Conservation (phyloP, 2,113 vertebrate genomes). For the Hoplias malabaricus region DNA sequence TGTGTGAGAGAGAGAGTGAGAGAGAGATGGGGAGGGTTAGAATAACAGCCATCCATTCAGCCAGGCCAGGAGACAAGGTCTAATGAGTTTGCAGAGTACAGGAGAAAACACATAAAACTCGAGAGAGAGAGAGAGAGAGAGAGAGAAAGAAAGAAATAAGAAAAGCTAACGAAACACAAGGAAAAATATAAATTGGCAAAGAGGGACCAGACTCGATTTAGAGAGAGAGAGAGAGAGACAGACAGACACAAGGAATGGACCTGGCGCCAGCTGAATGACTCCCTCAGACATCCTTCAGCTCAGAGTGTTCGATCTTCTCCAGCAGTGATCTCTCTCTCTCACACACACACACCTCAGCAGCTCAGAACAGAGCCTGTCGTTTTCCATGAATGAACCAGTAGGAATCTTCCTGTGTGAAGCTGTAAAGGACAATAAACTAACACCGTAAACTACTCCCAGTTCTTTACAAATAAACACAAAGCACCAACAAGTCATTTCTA, state of each 20-base stretch:
- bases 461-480: too few relatives aligned
- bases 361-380: too few relatives aligned
- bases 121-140: slow-evolving; percentile 14
- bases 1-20: slow-evolving; percentile 1
- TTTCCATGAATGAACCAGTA: too few relatives aligned
- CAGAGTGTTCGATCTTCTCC: slow-evolving; percentile 60
- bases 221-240: slow-evolving; percentile 17
- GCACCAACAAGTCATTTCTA: too few relatives aligned
- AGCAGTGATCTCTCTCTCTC: slow-evolving; percentile 18
- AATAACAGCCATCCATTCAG: slow-evolving; percentile 50
- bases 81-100: slow-evolving; percentile 34
- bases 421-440: too few relatives aligned
- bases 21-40: slow-evolving; percentile 17
- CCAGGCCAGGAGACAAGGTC: slow-evolving; percentile 29
- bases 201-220: too few relatives aligned
- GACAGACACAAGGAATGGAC: slow-evolving; percentile 10
- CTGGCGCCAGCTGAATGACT: slow-evolving; percentile 24
- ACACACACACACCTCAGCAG: slow-evolving; percentile 40
- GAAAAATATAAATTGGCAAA: background rate
- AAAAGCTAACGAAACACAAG: background rate
- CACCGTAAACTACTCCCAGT: too few relatives aligned
- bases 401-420: too few relatives aligned
- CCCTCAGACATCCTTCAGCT: background rate
- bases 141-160: too few relatives aligned
- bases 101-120: slow-evolving; percentile 36